These are phyloP conservation scores for Pollenia labialis DNA, from an alignment of 2,888 invertebrate genomes.

Conservation along the genomic window DNA sequence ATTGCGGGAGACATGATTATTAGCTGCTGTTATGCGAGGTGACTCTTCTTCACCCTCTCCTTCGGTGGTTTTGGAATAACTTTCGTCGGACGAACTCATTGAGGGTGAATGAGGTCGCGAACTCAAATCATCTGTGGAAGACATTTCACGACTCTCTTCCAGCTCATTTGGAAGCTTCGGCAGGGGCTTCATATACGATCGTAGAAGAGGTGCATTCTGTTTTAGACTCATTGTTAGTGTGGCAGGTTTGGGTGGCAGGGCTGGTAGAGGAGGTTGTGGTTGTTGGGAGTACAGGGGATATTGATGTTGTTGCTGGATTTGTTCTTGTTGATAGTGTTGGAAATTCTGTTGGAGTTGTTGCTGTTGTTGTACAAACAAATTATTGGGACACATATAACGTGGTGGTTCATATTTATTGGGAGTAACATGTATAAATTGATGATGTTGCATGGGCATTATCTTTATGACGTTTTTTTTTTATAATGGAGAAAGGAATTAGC, in stretches of 20 bases:
- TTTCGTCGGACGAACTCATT: conserved; percentile 93
- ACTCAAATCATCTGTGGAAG: conserved; percentile 93
- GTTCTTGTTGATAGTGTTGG: conserved; percentile 75
- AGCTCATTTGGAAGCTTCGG: conserved; percentile 86
- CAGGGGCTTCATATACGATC: conserved; percentile 86
- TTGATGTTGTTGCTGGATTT: conserved; percentile 76
- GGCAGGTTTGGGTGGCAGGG: conserved; percentile 84
- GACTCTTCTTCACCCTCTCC: conserved; percentile 85
- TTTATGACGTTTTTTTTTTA: conserved; percentile 68
- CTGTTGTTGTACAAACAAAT: conserved; percentile 81
- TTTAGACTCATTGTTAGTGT: conserved; percentile 77
- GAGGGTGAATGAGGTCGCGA: conserved; percentile 92
- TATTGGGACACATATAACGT: conserved; percentile 83
- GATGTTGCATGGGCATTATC: conserved; percentile 81
- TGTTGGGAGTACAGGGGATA: conserved; percentile 81
- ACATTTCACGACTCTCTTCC: conserved; percentile 85
- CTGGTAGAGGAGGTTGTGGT: conserved; percentile 79
- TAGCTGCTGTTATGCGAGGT: conserved; percentile 78
- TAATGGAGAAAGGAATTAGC: conserved; percentile 22
- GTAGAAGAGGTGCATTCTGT: conserved; percentile 79
- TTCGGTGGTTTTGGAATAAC: conserved; percentile 92
- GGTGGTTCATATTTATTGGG: conserved; percentile 83
- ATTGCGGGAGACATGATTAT: conserved; percentile 77
- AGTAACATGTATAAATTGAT: conserved; percentile 78
- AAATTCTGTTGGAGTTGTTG: conserved; percentile 78